Evolutionary conservation across 2,797 vertebrate species (phyloP).

Genomic region (Myotis vivesi): DNA sequence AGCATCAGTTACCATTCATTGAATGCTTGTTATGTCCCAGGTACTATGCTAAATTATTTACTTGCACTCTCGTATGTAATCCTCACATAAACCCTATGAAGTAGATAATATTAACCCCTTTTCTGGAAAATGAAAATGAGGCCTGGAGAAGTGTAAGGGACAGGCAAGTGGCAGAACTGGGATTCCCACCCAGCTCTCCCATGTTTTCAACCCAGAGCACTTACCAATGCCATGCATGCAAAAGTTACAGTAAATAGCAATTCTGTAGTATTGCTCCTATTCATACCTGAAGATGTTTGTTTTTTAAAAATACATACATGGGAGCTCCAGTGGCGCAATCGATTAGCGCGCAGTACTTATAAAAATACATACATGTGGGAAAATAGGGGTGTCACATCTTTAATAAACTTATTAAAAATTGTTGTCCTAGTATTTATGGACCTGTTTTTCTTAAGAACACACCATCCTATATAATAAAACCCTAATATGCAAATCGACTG

Average conservation of each 20-base stretch:
- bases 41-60: background rate
- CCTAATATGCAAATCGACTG: too few relatives aligned
- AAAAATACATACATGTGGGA: background rate
- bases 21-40: background rate
- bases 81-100: background rate
- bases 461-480: background rate
- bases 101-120: background rate
- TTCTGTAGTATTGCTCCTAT: background rate
- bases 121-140: background rate
- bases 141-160: background rate
- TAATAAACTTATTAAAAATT: slow-evolving; percentile 12
- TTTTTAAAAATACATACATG: background rate
- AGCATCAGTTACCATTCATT: background rate
- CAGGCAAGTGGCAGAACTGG: background rate
- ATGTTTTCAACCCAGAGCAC: background rate
- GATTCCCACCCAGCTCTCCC: background rate
- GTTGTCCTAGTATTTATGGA: background rate
- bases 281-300: background rate
- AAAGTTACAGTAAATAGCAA: background rate
- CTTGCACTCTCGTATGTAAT: background rate
- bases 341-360: too few relatives aligned
- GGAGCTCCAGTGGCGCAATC: too few relatives aligned
- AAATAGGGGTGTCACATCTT: background rate
- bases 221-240: background rate
- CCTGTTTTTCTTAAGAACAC: background rate